Evolutionary conservation across 2,888 invertebrate species (phyloP).

Genomic region (Branchellion lobata): DNA sequence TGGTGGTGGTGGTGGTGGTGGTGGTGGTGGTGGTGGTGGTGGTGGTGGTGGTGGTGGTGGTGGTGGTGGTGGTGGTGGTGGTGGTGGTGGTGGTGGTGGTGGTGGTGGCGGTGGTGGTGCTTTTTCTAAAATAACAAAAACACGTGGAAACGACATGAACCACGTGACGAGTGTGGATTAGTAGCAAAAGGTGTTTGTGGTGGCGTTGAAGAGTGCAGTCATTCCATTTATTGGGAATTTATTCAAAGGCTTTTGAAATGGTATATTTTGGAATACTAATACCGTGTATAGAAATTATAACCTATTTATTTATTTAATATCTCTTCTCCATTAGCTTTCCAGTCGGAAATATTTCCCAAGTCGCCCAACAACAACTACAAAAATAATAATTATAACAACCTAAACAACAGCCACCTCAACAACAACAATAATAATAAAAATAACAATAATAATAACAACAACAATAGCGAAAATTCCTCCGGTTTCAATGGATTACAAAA

Average conservation of each 20-base stretch:
- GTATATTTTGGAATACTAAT: no score
- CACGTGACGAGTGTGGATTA: no score
- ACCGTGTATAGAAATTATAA: no score
- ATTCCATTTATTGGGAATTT: no score
- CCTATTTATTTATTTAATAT: no score
- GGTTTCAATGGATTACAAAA: no score
- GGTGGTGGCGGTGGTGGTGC: not conserved
- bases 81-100: not conserved
- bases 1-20: slow-evolving; percentile 32
- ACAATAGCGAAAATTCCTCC: not conserved
- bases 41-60: not conserved
- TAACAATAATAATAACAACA: not conserved
- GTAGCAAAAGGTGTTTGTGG: no score
- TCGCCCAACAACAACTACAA: not conserved
- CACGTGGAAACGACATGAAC: no score
- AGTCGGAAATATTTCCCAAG: not conserved
- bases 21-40: not conserved
- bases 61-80: slow-evolving; percentile 14
- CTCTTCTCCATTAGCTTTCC: not conserved
- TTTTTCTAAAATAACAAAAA: not conserved
- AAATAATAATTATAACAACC: not conserved
- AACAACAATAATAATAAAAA: not conserved
- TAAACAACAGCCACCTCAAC: not conserved
- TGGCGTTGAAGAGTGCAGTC: no score
- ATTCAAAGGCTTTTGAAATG: no score